A percentile compares a stretch with the other conserved stretches of the same genome.
These are phyloP conservation scores for Oplegnathus fasciatus DNA, from an alignment of 2,113 vertebrate genomes.

Conservation along the genomic window DNA sequence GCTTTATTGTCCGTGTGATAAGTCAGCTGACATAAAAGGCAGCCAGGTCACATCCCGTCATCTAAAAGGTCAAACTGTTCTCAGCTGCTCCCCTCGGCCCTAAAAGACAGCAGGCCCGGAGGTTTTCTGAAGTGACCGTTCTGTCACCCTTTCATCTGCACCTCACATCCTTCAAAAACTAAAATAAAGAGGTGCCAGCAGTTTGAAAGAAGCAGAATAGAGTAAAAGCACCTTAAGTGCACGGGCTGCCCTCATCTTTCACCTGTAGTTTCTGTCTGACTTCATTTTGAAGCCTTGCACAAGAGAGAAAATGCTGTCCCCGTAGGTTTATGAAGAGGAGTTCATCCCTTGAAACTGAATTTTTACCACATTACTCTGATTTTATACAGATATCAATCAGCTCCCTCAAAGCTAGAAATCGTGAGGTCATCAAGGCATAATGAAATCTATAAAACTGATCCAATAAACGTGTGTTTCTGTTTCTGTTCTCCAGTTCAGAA, in stretches of 20 bases:
- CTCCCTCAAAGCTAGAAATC: not conserved
- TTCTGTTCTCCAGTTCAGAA: conserved; percentile 86
- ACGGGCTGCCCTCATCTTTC: too few relatives aligned
- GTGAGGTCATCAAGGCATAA: not conserved
- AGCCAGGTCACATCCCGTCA: not conserved
- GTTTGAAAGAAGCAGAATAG: not conserved
- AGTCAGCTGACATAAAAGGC: not conserved
- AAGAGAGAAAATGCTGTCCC: not conserved
- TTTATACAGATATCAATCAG: not conserved
- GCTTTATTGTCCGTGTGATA: too few relatives aligned
- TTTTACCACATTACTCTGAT: not conserved
- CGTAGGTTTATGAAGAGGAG: not conserved
- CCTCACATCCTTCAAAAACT: not conserved
- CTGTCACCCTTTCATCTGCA: not conserved
- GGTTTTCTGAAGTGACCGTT: not conserved
- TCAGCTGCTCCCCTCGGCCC: not conserved
- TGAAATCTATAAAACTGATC: not conserved
- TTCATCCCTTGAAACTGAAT: not conserved
- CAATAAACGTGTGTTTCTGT: not conserved
- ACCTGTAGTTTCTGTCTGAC: not conserved
- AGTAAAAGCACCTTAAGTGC: not conserved
- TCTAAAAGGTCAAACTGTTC: not conserved
- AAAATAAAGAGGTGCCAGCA: not conserved
- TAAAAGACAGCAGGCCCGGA: not conserved
- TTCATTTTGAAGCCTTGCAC: not conserved